Evolutionary conservation across 2,113 vertebrate genomes (phyloP).

Genomic region (Paradoxurus hermaphroditus): DNA sequence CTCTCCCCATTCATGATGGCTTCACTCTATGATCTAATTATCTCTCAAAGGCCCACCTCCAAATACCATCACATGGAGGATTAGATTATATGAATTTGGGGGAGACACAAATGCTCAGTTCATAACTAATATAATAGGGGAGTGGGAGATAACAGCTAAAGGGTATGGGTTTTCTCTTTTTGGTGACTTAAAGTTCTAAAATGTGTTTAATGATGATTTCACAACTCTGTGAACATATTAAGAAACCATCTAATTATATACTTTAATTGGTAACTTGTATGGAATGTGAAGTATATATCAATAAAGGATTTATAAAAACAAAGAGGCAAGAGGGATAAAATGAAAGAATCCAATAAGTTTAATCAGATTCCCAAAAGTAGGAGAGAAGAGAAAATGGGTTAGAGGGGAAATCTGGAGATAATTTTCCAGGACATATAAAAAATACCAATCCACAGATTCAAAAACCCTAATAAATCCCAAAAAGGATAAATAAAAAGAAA

Average conservation of each 20-base stretch:
- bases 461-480: neutral
- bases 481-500: neutral
- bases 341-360: neutral
- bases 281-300: neutral
- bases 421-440: neutral
- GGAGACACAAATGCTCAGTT: neutral
- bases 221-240: neutral
- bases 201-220: neutral
- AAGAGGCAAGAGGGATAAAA: neutral
- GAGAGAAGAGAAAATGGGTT: neutral
- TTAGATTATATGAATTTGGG: neutral
- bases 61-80: neutral
- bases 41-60: neutral
- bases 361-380: neutral
- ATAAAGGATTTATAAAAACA: constrained; percentile 2
- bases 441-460: neutral
- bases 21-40: neutral
- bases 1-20: neutral
- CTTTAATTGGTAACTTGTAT: neutral
- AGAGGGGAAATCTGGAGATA: neutral
- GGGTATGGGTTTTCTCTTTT: neutral
- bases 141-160: neutral
- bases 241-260: neutral
- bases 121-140: neutral
- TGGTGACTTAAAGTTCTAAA: neutral